Percentiles rank a stretch among this genome's conserved stretches.
phyloP scores from a whole-genome alignment of 2,888 invertebrate species.

The Caenorhabditis panamensis region DNA sequence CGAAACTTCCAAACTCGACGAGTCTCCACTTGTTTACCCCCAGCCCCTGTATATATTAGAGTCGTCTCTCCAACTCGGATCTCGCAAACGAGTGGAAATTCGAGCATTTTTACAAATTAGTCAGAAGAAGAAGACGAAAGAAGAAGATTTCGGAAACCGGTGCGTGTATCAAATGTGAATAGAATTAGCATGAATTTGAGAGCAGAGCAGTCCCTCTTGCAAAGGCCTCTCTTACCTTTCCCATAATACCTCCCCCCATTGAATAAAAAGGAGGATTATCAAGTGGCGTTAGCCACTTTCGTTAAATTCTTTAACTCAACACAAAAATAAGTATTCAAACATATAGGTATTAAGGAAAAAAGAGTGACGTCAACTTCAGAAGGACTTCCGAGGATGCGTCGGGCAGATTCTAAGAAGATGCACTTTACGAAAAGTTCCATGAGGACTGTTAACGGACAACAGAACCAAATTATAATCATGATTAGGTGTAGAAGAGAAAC shows the following conservation, averaged over 20 bases:
- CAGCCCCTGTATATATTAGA: slow-evolving; percentile 20
- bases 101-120: slow-evolving; percentile 39
- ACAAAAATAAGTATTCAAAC: neutral
- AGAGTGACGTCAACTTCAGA: neutral
- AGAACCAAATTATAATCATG: too few species aligned
- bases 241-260: slow-evolving; percentile 22
- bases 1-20: neutral
- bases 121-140: neutral
- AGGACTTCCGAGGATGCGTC: neutral
- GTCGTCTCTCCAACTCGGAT: neutral
- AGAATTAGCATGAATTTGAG: slow-evolving; percentile 58
- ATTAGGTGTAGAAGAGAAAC: too few species aligned
- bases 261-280: slow-evolving; percentile 8
- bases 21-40: neutral
- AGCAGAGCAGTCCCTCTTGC: neutral
- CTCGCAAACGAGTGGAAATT: slow-evolving; percentile 21
- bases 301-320: slow-evolving; percentile 11
- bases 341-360: neutral
- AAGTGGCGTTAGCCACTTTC: neutral
- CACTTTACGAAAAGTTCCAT: too few species aligned
- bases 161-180: slow-evolving; percentile 14
- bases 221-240: neutral
- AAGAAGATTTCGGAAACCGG: slow-evolving; percentile 29
- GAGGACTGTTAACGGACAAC: too few species aligned
- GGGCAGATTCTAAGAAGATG: too few species aligned